Evolutionary conservation across 2,113 vertebrate species (phyloP), one percentile per base, ranked within the genome.

Genomic region (Conger conger): DNA sequence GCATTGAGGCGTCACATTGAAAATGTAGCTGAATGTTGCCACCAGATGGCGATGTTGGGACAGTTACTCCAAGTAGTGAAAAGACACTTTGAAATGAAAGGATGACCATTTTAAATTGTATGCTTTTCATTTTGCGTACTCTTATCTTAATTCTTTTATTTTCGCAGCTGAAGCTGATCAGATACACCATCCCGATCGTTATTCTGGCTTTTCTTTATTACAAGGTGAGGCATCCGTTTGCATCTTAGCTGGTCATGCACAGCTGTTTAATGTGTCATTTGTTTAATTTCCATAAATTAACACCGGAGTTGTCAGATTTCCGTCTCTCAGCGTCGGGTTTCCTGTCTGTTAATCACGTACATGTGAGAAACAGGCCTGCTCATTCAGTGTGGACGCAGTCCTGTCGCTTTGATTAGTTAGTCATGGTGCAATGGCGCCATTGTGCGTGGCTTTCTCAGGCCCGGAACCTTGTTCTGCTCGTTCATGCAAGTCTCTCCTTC

Each of bases 31-130:
- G 1, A 33, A 13, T 73, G 27, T 13, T n/a, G 81, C 93, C 96
- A 95, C 95, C 95, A 96, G 97, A 90, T 96, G 96, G 96, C 95
- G 95, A 91, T 94, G 88, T 92, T 89, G 94, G 92, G 89, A 91
- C 88, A 89, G 92, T 79, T 38, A 84, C 37, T 33, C 33, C 27
- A 76, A 42, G 13, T 1, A 76, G 20, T 42, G 82, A 80, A 54
- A 86, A 53, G 0, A 6, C 53, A 60, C 83, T 85, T 82, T 35
- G 84, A 35, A 86, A 79, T 36, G 38, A 76, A 23, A 35, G 84
- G 50, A 27, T 84, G 73, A 30, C 27, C 68, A 3, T 50, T 54
- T 82, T 18, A 20, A 38, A 38, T 79, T 17, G 42, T 80, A 27
- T 78, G 4, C 27, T 30, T 4, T 13, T 79, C 13, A 18, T 15